Evolutionary conservation across 2,797 vertebrate genomes (phyloP), one percentile per base, ranked within the genome.

Genomic region (Hoplostethus atlanticus): DNA sequence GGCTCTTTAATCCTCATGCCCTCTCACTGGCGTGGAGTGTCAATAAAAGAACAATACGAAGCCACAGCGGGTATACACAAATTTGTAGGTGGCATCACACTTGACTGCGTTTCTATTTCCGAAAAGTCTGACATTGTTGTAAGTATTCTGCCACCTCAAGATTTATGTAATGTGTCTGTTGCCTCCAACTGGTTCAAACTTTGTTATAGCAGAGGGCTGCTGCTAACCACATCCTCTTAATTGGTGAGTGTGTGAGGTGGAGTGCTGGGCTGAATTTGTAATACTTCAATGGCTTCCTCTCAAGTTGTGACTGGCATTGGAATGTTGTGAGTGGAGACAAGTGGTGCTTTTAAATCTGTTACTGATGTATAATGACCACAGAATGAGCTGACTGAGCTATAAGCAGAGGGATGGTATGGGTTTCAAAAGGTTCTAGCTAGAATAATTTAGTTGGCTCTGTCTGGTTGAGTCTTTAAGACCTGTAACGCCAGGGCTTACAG

Each of bases 281-380:
- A 61, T 64, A 53, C 36, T 57, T 44, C 28, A 10, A 21, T 63
- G 36, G 36, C 46, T 46, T 53, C 50, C 21, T 13, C 73, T 50
- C 6, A 21, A 58, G 54, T 70, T 71, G 51, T 79, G 71, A 38
- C 63, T 70, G 31, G 66, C 65, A 73, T 73, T 36, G 46, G 64
- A 80, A 73, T 77, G 54, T 58, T 68, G 57, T 54, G 31, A 68
- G 50, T 71, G 63, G 21, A 56, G 30, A 58, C 46, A 68, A 61
- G 64, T 70, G 69, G 61, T 36, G 50, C 46, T 75, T 80, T 74
- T 81, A 52, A 77, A 83, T 77, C 46, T 48, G 64, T 64, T 65
- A 72, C 34, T 62, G 44, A 66, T 53, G 55, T 31, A 47, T 69
- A 21, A 52, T 40, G 16, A 64, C 28, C 21, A n/a, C 47, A 25